Percentiles rank a stretch among this genome's conserved stretches.
Conservation (phyloP, 2,888 invertebrate genomes). For the Heliconius hortense region DNA sequence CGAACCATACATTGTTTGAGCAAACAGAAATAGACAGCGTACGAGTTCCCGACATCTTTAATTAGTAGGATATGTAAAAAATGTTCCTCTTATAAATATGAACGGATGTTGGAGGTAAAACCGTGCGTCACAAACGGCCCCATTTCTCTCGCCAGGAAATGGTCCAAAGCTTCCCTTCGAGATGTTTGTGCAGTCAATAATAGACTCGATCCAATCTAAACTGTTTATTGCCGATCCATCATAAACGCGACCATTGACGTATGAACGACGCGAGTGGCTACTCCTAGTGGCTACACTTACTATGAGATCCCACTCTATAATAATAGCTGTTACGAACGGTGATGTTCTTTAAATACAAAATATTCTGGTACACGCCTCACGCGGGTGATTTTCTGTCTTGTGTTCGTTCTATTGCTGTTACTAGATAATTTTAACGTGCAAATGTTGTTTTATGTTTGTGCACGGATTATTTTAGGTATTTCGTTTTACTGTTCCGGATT, state of each 20-base stretch:
- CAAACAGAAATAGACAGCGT: constrained; percentile 32
- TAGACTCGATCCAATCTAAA: constrained; percentile 63
- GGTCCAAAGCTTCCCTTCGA: constrained; percentile 72
- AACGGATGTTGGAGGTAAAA: constrained; percentile 70
- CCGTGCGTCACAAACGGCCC: constrained; percentile 73
- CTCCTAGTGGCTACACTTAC: constrained; percentile 12
- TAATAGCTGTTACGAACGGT: constrained; percentile 30
- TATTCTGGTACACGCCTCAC: constrained; percentile 2
- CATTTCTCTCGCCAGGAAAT: constrained; percentile 78
- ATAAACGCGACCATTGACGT: constrained; percentile 51
- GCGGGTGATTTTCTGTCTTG: constrained; percentile 4
- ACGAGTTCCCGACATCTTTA: constrained; percentile 42
- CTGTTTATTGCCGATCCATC: constrained; percentile 54
- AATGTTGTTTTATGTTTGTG: not conserved
- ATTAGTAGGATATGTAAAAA: constrained; percentile 55
- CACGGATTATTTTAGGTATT: not conserved
- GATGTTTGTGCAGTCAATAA: constrained; percentile 77
- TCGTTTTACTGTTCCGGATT: not conserved
- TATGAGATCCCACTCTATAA: constrained; percentile 31
- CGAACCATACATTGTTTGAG: constrained; percentile 2
- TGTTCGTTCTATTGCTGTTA: constrained; percentile 9
- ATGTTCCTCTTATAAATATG: constrained; percentile 56
- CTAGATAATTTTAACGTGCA: constrained; percentile 8
- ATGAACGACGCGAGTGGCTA: constrained; percentile 28
- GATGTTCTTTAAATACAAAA: constrained; percentile 19